Percentiles rank a stretch among this genome's conserved stretches.
phyloP scores from a whole-genome alignment of 2,797 vertebrate genomes.

The Phalanger gymnotis region DNA sequence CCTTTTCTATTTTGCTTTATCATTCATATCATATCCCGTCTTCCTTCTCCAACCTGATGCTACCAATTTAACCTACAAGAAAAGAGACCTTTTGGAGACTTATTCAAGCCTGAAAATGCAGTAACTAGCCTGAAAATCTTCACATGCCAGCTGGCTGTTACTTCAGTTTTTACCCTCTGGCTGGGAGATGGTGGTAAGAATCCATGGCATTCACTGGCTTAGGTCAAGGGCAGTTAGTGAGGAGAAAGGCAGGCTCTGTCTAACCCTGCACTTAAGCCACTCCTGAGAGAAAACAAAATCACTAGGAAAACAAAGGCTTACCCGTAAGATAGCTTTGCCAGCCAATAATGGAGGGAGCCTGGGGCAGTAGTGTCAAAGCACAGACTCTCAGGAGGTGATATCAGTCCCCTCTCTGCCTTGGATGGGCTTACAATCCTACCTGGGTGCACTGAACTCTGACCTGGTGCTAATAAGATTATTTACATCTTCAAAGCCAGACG shows the following conservation, averaged over 20 bases:
- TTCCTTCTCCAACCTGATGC: constrained; percentile 23
- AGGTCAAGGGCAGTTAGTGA: not conserved
- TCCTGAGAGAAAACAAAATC: not conserved
- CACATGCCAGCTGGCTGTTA: not conserved
- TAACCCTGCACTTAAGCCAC: not conserved
- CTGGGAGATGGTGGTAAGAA: not conserved
- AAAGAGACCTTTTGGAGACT: constrained; percentile 11
- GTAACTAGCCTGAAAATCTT: not conserved
- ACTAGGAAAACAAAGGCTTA: not conserved
- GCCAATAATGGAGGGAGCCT: not conserved
- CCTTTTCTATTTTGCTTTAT: constrained; percentile 57
- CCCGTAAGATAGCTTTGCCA: not conserved
- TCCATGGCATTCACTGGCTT: not conserved
- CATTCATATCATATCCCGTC: constrained; percentile 45
- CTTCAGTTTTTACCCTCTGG: not conserved
- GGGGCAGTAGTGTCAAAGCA: not conserved
- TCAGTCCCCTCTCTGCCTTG: not conserved
- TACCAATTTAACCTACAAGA: constrained; percentile 7
- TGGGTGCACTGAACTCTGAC: not conserved
- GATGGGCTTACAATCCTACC: not conserved
- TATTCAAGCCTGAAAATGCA: not conserved
- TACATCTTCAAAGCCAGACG: constrained; percentile 5
- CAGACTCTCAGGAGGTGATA: not conserved
- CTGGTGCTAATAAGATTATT: not conserved
- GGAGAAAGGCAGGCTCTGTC: not conserved